Evolutionary conservation across 2,888 invertebrate genomes (phyloP), one percentile per base, ranked within the genome.

Genomic region (Polydrusus pterygomalis): DNA sequence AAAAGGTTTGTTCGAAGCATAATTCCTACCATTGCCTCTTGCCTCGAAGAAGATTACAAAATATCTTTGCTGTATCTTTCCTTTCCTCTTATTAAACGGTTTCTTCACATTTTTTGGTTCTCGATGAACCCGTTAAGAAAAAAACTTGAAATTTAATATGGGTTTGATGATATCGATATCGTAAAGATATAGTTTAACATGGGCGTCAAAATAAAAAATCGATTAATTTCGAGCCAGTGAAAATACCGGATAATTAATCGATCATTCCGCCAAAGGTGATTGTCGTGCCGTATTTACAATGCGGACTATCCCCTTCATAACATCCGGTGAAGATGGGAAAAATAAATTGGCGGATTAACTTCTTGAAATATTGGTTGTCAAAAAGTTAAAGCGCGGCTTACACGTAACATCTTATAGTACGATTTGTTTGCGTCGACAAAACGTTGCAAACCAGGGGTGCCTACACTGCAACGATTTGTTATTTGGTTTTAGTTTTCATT

Each of bases 201-300:
- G 5, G 56, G 34, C 25, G 56, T 56, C n/a, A 56, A 56, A 34
- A 56, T 34, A 34, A 34, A 56, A 56, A 34, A 34, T 56, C 56
- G 34, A 56, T 56, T 56, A n/a, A 1, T 34, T 56, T 56, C 34
- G 15, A 56, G n/a, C 30, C 56, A 34, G 0, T 56, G 30, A 34
- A 56, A 56, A 56, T 56, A 34, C 15, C 56, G 15, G 15, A n/a
- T n/a, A 56, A 30, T 34, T 56, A 56, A 56, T 56, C 34, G 30
- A 56, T 56, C 30, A 56, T 56, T 56, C 34, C 56, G 15, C 34
- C n/a, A 56, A 34, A 56, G 56, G 30, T 56, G n/a, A 34, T 34
- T 43, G 11, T 43, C 43, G n/a, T 43, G n/a, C n/a, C 15, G 56
- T 15, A 34, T 56, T 34, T 15, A 30, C n/a, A 56, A 34, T 56